phyloP scores from a whole-genome alignment of 2,888 invertebrate species.

The Athalia circularis region DNA sequence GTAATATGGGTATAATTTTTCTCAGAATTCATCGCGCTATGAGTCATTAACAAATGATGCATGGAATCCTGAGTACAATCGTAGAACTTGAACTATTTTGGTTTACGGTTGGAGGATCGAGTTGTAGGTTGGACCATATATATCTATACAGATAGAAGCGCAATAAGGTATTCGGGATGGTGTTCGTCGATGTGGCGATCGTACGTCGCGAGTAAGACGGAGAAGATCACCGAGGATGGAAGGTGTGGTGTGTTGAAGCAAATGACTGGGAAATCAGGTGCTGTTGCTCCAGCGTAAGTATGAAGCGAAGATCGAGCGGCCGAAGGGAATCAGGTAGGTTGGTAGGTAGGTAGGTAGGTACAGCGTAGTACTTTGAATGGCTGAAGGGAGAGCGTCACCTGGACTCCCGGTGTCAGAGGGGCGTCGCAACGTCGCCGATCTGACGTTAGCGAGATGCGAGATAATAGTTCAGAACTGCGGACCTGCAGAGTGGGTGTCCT shows the following conservation, averaged over 20 bases:
- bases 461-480: constrained; percentile 43
- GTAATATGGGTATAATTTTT: constrained; percentile 2
- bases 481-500: constrained; percentile 64
- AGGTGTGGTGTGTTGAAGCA: not conserved
- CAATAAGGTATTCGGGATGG: not conserved
- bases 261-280: constrained; percentile 33
- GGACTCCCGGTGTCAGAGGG: constrained; percentile 38
- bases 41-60: constrained; percentile 36
- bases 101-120: not conserved
- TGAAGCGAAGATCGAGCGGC: not conserved
- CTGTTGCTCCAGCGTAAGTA: not conserved
- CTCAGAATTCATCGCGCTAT: constrained; percentile 19
- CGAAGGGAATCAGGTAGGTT: constrained; percentile 24
- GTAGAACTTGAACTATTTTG: not conserved
- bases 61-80: constrained; percentile 20
- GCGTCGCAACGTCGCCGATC: constrained; percentile 37
- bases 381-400: constrained; percentile 13
- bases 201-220: not conserved
- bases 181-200: not conserved
- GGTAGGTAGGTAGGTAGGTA: not conserved
- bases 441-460: constrained; percentile 52
- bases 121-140: not conserved
- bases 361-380: not conserved
- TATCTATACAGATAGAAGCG: not conserved
- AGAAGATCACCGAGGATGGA: not conserved